phyloP scores from a whole-genome alignment of 1,140 invertebrate genomes.

The Brachionus koreanus region DNA sequence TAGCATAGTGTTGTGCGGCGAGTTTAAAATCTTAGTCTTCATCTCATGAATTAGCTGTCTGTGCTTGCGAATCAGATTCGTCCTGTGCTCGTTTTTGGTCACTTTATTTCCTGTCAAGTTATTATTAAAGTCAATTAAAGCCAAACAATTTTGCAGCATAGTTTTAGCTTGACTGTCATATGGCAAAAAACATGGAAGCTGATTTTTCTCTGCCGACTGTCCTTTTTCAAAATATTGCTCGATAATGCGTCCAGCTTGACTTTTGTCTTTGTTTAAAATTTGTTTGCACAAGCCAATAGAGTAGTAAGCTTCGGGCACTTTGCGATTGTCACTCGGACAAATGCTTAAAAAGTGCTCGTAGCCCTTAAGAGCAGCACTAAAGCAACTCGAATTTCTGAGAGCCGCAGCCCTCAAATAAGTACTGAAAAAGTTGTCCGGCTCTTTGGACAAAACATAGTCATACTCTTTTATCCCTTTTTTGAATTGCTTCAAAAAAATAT shows the following conservation, averaged over 20 bases:
- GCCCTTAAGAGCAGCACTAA: not conserved
- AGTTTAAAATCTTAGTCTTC: not conserved
- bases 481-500: not conserved
- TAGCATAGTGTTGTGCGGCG: not conserved
- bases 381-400: not conserved
- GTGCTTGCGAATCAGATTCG: not conserved
- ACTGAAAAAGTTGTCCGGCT: not conserved
- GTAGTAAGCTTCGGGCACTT: slow-evolving; percentile 3
- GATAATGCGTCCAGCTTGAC: not conserved
- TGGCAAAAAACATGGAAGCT: slow-evolving; percentile 31
- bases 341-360: not conserved
- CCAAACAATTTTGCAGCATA: not conserved
- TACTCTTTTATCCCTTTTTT: not conserved
- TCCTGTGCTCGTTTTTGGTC: not conserved
- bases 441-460: not conserved
- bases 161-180: slow-evolving; percentile 1
- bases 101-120: not conserved
- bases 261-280: not conserved
- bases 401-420: not conserved
- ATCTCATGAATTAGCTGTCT: not conserved
- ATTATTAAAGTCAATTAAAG: not conserved
- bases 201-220: not conserved
- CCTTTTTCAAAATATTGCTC: not conserved
- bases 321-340: not conserved
- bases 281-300: not conserved